Conservation (phyloP, 2,888 invertebrate species). For the Patella depressa region DNA sequence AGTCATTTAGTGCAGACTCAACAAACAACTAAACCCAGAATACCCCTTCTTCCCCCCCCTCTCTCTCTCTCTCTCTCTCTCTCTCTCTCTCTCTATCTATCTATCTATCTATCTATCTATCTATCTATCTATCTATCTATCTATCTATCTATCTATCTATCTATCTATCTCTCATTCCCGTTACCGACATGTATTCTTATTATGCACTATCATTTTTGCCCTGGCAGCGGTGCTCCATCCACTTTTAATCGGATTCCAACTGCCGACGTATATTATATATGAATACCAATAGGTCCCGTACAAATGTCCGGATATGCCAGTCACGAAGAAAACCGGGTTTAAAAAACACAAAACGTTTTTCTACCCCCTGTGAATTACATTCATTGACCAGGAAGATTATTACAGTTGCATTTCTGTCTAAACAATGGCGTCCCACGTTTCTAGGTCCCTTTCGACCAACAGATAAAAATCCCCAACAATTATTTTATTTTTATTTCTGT, state of each 20-base stretch:
- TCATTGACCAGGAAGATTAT: no score
- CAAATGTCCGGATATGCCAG: not conserved
- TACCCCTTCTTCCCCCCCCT: not conserved
- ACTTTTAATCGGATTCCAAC: not conserved
- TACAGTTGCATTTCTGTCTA: no score
- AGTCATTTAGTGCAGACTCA: no score
- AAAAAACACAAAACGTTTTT: no score
- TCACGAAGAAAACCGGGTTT: no score
- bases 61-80: slow-evolving; percentile 6
- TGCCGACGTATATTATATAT: not conserved
- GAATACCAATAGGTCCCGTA: not conserved
- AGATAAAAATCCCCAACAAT: no score
- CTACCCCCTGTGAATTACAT: no score
- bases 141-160: not conserved
- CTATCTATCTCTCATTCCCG: not conserved
- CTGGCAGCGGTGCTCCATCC: not conserved
- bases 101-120: not conserved
- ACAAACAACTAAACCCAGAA: no score
- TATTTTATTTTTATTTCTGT: no score
- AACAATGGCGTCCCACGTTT: no score
- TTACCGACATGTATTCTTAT: not conserved
- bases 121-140: not conserved
- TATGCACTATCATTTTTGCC: not conserved
- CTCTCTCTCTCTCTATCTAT: not conserved
- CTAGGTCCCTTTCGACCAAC: no score